A percentile compares a stretch with the other conserved stretches of the same genome.
phyloP scores from a whole-genome alignment of 2,797 vertebrate genomes.

The Periparus ater region DNA sequence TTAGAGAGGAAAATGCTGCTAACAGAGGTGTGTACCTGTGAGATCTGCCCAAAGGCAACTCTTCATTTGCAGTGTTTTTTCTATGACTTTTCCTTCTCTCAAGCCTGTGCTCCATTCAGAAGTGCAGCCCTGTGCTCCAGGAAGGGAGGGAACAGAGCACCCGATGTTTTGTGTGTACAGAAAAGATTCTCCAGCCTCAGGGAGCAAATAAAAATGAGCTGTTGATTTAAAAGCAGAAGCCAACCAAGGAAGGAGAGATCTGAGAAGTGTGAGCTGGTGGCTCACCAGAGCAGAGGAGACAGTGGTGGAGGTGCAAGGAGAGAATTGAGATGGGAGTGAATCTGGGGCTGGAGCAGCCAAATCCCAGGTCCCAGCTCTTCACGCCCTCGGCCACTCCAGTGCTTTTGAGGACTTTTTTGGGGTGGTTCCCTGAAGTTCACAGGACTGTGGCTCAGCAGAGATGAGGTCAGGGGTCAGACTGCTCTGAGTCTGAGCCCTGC shows the following conservation, averaged over 20 bases:
- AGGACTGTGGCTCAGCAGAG: neutral
- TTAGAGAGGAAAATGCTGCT: accelerated
- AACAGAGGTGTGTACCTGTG: neutral
- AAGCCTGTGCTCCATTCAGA: neutral
- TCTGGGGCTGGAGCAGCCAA: neutral
- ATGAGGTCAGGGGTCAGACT: neutral
- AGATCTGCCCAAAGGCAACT: neutral
- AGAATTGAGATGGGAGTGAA: neutral
- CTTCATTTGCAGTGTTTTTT: neutral
- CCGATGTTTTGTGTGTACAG: neutral
- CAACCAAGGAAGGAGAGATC: neutral
- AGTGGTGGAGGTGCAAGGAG: neutral
- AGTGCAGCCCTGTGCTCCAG: neutral
- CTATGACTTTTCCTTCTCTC: accelerated
- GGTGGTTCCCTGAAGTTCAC: neutral
- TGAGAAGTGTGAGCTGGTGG: neutral
- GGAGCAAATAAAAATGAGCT: neutral
- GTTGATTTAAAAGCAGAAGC: neutral
- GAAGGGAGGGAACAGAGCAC: neutral
- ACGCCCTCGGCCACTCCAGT: neutral
- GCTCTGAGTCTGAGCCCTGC: neutral
- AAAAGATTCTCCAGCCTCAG: neutral
- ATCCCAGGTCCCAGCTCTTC: neutral
- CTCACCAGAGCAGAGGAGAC: neutral
- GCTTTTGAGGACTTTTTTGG: accelerated